A percentile compares a stretch with the other conserved stretches of the same genome.
Evolutionary conservation across 2,888 invertebrate genomes (phyloP).

Genomic region (Hanleya hanleyi): DNA sequence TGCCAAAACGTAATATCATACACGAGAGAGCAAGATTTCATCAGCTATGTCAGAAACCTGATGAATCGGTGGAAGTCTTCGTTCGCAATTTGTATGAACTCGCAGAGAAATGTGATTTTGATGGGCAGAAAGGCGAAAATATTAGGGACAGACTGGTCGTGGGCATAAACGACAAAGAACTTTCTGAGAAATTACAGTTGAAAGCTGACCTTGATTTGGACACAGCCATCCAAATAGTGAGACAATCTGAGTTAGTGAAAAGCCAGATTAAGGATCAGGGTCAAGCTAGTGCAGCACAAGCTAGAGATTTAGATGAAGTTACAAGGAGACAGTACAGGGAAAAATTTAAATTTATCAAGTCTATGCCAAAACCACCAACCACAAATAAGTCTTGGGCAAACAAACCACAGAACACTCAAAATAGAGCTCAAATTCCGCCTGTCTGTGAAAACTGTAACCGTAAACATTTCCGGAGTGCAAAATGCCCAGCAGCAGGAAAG

Average conservation of each 20-base stretch:
- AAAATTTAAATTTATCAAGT: no score
- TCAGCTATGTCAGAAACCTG: conserved; percentile 6
- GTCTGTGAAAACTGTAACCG: no score
- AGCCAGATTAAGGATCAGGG: conserved; percentile 13
- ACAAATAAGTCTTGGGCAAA: no score
- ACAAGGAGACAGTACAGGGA: no score
- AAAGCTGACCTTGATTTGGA: conserved; percentile 13
- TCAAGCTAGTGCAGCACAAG: no score
- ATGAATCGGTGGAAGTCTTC: conserved; percentile 22
- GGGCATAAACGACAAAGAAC: conserved; percentile 16
- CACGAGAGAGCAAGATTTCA: conserved; percentile 28
- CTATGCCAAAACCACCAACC: no score
- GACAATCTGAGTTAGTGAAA: conserved; percentile 24
- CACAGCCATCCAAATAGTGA: conserved; percentile 13
- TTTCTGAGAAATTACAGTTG: conserved; percentile 27
- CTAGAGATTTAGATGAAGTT: no score
- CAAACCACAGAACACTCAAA: neutral
- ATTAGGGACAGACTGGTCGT: conserved; percentile 28
- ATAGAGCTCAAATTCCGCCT: no score
- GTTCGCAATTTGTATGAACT: conserved; percentile 22
- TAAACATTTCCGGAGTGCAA: no score
- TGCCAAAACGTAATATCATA: conserved; percentile 21
- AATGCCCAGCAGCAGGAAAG: no score
- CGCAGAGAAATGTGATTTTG: conserved; percentile 30
- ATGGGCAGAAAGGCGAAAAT: conserved; percentile 2